Conservation (phyloP, 37 sponge, comb jelly and placozoan species). For the Chondrilla cf. caribensis region DNA sequence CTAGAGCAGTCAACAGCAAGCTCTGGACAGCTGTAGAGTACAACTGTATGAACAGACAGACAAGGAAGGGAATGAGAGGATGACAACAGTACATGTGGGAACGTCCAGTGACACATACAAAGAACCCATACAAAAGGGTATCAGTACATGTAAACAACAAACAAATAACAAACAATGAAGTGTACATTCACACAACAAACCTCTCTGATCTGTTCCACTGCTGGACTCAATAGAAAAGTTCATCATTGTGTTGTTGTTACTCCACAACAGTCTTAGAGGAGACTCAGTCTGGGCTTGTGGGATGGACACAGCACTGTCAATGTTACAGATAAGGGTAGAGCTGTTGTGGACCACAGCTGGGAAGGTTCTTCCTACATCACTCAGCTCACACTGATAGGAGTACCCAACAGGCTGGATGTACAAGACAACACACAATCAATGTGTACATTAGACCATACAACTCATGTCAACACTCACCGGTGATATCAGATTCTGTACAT, state of each 20-base stretch:
- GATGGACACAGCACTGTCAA: neutral
- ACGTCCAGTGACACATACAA: too few relatives aligned
- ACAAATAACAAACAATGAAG: too few relatives aligned
- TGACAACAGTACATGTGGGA: too few relatives aligned
- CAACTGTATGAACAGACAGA: constrained; percentile 29
- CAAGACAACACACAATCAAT: too few relatives aligned
- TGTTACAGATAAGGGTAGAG: neutral
- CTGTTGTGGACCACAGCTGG: neutral
- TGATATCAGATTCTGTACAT: neutral
- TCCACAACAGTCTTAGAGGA: neutral
- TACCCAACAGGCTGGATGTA: neutral
- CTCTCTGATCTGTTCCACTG: neutral
- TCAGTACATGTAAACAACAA: too few relatives aligned
- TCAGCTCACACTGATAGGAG: neutral
- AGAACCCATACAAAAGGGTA: too few relatives aligned
- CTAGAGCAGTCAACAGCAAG: constrained; percentile 76
- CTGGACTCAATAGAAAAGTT: neutral
- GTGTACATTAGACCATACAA: too few relatives aligned
- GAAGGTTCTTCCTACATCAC: too few relatives aligned
- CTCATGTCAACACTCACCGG: neutral
- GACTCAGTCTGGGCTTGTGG: neutral
- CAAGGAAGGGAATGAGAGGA: too few relatives aligned
- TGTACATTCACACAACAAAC: too few relatives aligned
- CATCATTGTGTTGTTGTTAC: neutral
- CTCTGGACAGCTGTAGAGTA: constrained; percentile 66